Percentiles rank a stretch among this genome's conserved stretches.
phyloP scores from a whole-genome alignment of 2,888 invertebrate genomes.

The Fragum fragum region DNA sequence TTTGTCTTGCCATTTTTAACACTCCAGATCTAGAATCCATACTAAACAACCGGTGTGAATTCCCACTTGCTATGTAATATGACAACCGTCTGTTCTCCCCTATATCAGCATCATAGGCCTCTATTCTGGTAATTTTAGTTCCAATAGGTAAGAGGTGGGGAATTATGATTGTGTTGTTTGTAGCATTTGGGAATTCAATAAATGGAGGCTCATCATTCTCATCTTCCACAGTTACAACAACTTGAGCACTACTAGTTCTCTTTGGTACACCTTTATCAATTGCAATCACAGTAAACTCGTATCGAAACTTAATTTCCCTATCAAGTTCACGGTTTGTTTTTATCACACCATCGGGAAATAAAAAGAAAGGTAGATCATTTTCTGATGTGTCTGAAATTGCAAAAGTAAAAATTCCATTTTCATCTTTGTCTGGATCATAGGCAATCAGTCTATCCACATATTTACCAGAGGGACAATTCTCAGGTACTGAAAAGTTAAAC shows the following conservation, averaged over 20 bases:
- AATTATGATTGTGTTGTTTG: conserved; percentile 76
- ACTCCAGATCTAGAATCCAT: conserved; percentile 65
- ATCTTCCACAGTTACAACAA: conserved; percentile 75
- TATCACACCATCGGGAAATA: conserved; percentile 71
- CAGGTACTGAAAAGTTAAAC: conserved; percentile 75
- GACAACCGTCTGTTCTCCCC: conserved; percentile 76
- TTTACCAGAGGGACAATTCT: conserved; percentile 69
- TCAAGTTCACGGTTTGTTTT: conserved; percentile 66
- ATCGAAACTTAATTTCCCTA: conserved; percentile 61
- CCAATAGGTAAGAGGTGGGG: conserved; percentile 73
- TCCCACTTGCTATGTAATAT: conserved; percentile 81
- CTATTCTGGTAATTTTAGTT: conserved; percentile 73
- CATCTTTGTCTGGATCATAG: conserved; percentile 74
- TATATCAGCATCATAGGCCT: conserved; percentile 79
- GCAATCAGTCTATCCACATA: conserved; percentile 75
- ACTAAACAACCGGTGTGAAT: conserved; percentile 74
- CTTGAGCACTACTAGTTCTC: conserved; percentile 61
- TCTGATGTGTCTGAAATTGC: conserved; percentile 59
- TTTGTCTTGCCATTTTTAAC: conserved; percentile 61
- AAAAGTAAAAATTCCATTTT: conserved; percentile 69
- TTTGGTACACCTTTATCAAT: conserved; percentile 70
- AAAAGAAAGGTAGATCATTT: conserved; percentile 73
- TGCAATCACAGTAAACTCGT: conserved; percentile 68
- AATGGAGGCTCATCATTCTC: conserved; percentile 82
- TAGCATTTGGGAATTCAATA: conserved; percentile 77